Evolutionary conservation across 1,140 invertebrate genomes (phyloP), one percentile per base, ranked within the genome.

Genomic region (Cydia splendana): DNA sequence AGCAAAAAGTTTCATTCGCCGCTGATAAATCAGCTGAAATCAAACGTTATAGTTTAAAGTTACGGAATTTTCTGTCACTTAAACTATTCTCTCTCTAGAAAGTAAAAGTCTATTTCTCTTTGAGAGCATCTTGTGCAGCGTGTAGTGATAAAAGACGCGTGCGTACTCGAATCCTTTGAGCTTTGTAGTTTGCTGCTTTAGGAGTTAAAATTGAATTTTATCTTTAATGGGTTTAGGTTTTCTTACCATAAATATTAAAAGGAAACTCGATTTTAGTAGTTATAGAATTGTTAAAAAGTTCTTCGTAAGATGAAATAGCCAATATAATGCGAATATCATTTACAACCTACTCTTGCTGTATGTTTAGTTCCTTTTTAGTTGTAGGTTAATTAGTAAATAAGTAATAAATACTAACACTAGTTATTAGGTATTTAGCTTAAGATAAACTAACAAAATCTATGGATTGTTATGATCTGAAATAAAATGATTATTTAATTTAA

Each of bases 41-140:
- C 2, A 62, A 62, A 62, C 7, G 57, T 62, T 7, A n/a, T 3
- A 7, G n/a, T 24, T 12, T 10, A 62, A 1, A 0, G 2, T 24
- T 24, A 4, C 9, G 12, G 3, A 24, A 12, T 24, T 10, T 62
- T 15, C 38, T n/a, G 65, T 67, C 28, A 34, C 28, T 67, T 67
- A 67, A 7, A 38, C 28, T 38, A 13, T 42, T 71, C 20, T 71
- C 34, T 15, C 2, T n/a, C 34, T 42, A n/a, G 34, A 2, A 7
- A n/a, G 67, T n/a, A 69, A 71, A 71, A 18, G 67, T 71, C n/a
- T 71, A 69, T 69, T 69, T 71, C 67, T 71, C 67, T 71, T 38
- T 71, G 15, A 71, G 24, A 42, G 38, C 67, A 71, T 38, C 30
- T 71, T 38, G 67, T 71, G 18, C 57, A 38, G n/a, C 28, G 9